These are phyloP conservation scores for Microcaecilia unicolor DNA, from an alignment of 2,797 vertebrate species.

Conservation along the genomic window DNA sequence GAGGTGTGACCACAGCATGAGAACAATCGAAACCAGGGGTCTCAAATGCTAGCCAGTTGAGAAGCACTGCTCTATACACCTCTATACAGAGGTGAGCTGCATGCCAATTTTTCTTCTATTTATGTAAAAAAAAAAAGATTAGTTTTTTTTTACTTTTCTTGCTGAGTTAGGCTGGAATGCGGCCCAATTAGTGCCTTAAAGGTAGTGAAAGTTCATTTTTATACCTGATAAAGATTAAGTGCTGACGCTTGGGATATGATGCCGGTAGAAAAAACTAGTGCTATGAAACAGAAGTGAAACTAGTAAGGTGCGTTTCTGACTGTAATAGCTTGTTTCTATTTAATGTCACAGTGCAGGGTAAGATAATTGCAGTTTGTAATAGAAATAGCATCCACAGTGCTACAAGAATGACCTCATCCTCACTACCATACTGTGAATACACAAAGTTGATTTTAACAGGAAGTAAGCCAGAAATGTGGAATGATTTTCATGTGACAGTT, in stretches of 20 bases:
- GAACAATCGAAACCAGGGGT: no score
- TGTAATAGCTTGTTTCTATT: slow-evolving; percentile 54
- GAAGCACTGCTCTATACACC: no score
- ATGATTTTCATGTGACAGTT: slow-evolving; percentile 74
- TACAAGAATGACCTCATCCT: slow-evolving; percentile 69
- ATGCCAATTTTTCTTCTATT: no score
- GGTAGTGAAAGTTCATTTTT: slow-evolving; percentile 7
- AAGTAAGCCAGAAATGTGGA: slow-evolving; percentile 70
- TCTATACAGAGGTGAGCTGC: no score
- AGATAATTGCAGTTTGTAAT: slow-evolving; percentile 63
- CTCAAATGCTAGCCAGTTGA: no score
- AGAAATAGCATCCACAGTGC: slow-evolving; percentile 63
- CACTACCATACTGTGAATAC: slow-evolving; percentile 41
- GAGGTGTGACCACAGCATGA: no score
- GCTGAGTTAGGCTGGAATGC: background rate
- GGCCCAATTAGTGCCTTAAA: no score
- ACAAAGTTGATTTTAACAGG: slow-evolving; percentile 48
- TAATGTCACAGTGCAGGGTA: slow-evolving; percentile 49
- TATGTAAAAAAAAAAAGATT: no score
- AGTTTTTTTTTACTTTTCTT: background rate
- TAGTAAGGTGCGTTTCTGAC: slow-evolving; percentile 39
- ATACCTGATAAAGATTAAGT: slow-evolving; percentile 25
- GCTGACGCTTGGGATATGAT: slow-evolving; percentile 22
- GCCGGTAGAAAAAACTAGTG: slow-evolving; percentile 29
- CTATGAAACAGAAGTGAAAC: slow-evolving; percentile 38